Conservation (phyloP, 2,797 vertebrate species). For the Limnodromus scolopaceus region DNA sequence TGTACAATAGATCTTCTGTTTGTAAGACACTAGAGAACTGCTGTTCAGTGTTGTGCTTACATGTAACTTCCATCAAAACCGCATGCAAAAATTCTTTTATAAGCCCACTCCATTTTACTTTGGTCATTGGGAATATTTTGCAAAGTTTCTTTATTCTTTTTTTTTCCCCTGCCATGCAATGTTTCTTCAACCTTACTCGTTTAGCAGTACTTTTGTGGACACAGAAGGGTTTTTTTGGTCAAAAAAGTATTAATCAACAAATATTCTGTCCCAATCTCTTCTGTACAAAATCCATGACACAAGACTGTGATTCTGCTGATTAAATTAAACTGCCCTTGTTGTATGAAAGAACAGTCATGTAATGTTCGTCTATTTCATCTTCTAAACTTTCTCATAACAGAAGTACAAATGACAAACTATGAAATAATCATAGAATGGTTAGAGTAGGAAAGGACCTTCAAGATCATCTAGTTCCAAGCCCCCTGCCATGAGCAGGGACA, state of each 20-base stretch:
- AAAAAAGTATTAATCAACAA: background rate
- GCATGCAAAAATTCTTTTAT: background rate
- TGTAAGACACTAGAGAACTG: background rate
- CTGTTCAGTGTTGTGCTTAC: background rate
- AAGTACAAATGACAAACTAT: background rate
- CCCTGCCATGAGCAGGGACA: background rate
- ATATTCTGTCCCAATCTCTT: background rate
- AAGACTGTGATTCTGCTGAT: background rate
- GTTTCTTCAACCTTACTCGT: background rate
- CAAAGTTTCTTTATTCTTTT: too few relatives aligned
- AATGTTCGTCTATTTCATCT: background rate
- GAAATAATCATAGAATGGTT: background rate
- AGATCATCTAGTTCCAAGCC: background rate
- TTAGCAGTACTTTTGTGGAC: background rate
- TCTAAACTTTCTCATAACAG: background rate
- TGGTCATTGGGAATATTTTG: too few relatives aligned
- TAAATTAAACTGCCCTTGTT: background rate
- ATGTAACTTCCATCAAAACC: background rate
- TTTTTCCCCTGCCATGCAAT: too few relatives aligned
- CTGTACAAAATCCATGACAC: background rate
- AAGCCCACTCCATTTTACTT: background rate
- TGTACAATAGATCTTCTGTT: background rate
- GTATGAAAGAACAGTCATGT: background rate
- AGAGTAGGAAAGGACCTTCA: background rate
- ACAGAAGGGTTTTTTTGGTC: background rate